phyloP scores from a whole-genome alignment of 1,140 invertebrate genomes.

The Hycleus phaleratus region DNA sequence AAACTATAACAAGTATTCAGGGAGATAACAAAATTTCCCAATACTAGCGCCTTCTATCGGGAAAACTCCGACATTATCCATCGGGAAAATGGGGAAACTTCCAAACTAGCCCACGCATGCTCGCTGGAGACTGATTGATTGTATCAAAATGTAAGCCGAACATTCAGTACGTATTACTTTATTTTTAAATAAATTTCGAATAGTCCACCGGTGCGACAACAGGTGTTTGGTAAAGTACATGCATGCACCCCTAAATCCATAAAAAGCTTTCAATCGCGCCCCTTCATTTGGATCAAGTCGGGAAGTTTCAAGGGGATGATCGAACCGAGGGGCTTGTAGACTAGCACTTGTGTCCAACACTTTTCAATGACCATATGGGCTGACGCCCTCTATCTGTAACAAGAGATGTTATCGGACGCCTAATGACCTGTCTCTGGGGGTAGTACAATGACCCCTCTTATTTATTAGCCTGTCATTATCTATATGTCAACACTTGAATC shows the following conservation, averaged over 20 bases:
- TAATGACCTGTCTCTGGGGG: constrained; percentile 34
- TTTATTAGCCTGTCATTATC: constrained; percentile 36
- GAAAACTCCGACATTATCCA: not conserved
- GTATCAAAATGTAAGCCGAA: too few relatives aligned
- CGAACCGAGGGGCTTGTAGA: constrained; percentile 4
- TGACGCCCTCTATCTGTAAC: constrained; percentile 33
- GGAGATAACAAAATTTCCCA: constrained; percentile 27
- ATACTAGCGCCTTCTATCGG: constrained; percentile 5
- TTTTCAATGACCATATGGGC: constrained; percentile 31
- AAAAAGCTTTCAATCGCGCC: constrained; percentile 14
- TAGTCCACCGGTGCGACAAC: constrained; percentile 9
- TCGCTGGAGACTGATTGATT: constrained; percentile 1
- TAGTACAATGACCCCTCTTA: constrained; percentile 20
- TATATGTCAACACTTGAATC: constrained; percentile 37
- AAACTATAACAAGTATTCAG: constrained; percentile 20
- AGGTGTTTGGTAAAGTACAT: constrained; percentile 22
- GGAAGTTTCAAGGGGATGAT: too few relatives aligned
- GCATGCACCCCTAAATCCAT: constrained; percentile 4
- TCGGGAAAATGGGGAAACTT: not conserved
- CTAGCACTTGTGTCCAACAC: constrained; percentile 34
- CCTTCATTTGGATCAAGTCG: too few relatives aligned
- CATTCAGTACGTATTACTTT: too few relatives aligned
- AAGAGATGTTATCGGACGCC: constrained; percentile 37
- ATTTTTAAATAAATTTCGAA: too few relatives aligned
- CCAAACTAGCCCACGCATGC: constrained; percentile 1